Evolutionary conservation across 2,113 vertebrate species (phyloP).

Genomic region (Paraplagusia blochii): DNA sequence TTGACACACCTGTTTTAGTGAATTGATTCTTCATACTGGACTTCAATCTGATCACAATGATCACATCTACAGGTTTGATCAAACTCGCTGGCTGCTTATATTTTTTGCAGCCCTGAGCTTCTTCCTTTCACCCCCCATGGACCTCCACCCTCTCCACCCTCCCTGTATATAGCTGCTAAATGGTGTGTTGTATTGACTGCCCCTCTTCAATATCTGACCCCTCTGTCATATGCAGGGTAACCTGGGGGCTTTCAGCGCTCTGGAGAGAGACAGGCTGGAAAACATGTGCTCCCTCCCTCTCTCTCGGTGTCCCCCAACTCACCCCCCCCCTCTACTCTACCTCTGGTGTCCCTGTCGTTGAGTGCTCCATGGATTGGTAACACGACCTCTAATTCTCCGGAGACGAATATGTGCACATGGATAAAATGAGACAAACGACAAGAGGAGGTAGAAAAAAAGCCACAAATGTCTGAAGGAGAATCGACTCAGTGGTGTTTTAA

Average conservation of each 20-base stretch:
- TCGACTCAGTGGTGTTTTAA: slow-evolving; percentile 67
- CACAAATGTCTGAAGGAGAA: slow-evolving; percentile 51
- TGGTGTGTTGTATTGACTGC: slow-evolving; percentile 64
- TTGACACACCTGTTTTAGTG: no score
- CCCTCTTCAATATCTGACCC: slow-evolving; percentile 59
- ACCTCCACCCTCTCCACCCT: no score
- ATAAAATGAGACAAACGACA: slow-evolving; percentile 53
- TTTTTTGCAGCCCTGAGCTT: no score
- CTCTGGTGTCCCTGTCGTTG: slow-evolving; percentile 42
- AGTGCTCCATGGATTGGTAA: slow-evolving; percentile 64
- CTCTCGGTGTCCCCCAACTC: slow-evolving; percentile 26
- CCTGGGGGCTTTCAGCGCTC: slow-evolving; percentile 55
- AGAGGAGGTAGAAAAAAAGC: slow-evolving; percentile 9
- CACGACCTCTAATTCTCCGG: slow-evolving; percentile 67
- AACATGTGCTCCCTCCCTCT: neutral
- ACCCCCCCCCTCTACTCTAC: slow-evolving; percentile 21
- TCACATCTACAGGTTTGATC: no score
- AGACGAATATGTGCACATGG: slow-evolving; percentile 50
- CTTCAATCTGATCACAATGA: no score
- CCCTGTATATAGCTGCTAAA: slow-evolving; percentile 50
- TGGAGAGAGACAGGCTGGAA: neutral
- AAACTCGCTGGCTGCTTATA: no score
- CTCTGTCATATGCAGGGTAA: slow-evolving; percentile 55
- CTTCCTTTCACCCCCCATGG: no score
- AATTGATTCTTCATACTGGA: no score